Conservation (phyloP, 1,140 invertebrate species). For the Trichoplusia ni region DNA sequence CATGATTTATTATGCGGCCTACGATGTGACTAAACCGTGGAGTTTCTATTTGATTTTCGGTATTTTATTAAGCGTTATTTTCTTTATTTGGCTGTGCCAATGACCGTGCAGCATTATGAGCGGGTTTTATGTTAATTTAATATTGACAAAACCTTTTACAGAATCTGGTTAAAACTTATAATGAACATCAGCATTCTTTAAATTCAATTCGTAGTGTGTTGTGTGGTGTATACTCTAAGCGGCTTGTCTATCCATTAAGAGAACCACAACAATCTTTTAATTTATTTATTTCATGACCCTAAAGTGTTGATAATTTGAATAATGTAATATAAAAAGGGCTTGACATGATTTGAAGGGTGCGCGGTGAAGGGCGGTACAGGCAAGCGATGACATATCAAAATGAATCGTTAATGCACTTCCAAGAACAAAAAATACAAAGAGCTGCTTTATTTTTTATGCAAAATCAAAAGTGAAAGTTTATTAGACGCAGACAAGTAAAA, state of each 20-base stretch:
- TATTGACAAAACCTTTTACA: background rate
- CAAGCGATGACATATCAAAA: constrained; percentile 73
- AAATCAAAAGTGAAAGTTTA: background rate
- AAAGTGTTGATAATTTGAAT: constrained; percentile 55
- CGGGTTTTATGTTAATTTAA: background rate
- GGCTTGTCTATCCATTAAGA: background rate
- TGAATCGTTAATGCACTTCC: constrained; percentile 67
- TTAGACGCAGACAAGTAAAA: too few species aligned
- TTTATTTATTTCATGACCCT: constrained; percentile 28
- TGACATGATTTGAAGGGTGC: constrained; percentile 48
- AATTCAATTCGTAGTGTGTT: background rate
- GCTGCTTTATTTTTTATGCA: background rate
- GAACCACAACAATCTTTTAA: constrained; percentile 12
- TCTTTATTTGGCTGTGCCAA: background rate
- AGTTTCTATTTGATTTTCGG: background rate
- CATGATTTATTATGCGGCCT: background rate
- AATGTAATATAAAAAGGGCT: constrained; percentile 63
- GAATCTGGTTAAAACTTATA: background rate
- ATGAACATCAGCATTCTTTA: background rate
- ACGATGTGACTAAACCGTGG: background rate
- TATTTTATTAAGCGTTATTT: background rate
- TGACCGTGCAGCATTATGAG: background rate
- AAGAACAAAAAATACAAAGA: constrained; percentile 32
- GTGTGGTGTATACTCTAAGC: background rate
- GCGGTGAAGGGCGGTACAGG: constrained; percentile 51